Base-by-base conservation (phyloP, 2,797 vertebrate species). In the Pseudochirops corinnae region DNA sequence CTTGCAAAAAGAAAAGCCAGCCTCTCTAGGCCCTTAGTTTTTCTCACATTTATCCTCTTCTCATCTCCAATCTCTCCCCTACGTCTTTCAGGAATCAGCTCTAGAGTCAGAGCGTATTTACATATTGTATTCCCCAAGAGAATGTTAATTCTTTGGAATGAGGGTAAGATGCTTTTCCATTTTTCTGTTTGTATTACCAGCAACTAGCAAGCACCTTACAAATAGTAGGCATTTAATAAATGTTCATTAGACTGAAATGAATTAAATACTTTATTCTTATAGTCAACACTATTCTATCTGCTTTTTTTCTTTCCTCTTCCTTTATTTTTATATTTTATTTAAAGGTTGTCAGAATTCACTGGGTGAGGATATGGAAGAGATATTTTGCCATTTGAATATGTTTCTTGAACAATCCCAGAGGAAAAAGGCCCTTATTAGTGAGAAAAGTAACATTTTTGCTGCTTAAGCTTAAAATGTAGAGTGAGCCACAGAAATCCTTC, bases 391-490 rank as follows among this genome's bases (percentile, higher is more conserved):
- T 96, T 93, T 96, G 96, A 57, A 97, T 97, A 90, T 97, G 33
- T 94, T 98, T 97, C 56, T 93, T 96, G 14, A 93, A 56, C 91
- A 96, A 16, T 97, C 96, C 94, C 92, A 92, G 53, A 94, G 93
- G 93, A 96, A 97, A 98, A 97, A 98, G 90, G 46, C 93, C 82
- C 96, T 98, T 98, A 97, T 98, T 98, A 97, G 96, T 96, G 93
- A 96, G 94, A 93, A 94, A 97, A 96, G 93, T 97, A 97, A 95
- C 94, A 94, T 93, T 97, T 87, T 96, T 96, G 95, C 97, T 90
- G 50, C 93, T 97, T 96, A 95, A 39, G 82, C 50, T 92, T 94
- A 33, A 5, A 93, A 96, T 97, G 52, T 94, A 95, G 94, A 93
- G 57, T 97, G 93, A 95, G 62, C 93, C 96, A 13, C 92, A 95